These are phyloP conservation scores for Gymnocheta viridis DNA, from an alignment of 2,888 invertebrate species.

Conservation along the genomic window DNA sequence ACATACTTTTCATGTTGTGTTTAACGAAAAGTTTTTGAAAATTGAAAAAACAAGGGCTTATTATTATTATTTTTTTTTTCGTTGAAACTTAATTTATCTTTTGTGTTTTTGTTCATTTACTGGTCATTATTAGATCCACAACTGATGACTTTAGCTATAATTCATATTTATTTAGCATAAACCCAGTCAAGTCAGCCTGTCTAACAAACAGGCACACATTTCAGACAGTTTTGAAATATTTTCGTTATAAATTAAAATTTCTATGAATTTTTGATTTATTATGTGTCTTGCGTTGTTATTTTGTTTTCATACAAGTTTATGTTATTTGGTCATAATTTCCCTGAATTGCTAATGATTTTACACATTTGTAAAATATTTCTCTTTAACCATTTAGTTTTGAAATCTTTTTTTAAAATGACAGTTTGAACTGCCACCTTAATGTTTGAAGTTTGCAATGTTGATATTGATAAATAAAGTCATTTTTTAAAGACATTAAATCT, in stretches of 20 bases:
- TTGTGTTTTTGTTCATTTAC: neutral
- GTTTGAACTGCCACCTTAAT: neutral
- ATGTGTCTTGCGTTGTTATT: conserved; percentile 21
- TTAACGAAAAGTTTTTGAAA: neutral
- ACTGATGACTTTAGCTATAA: conserved; percentile 51
- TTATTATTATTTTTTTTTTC: neutral
- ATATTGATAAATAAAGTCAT: neutral
- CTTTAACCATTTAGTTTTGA: neutral
- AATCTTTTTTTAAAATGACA: conserved; percentile 11
- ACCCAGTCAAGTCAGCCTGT: conserved; percentile 5
- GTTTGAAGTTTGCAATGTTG: neutral
- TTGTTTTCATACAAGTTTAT: neutral
- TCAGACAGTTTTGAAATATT: conserved; percentile 16
- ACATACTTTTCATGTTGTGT: conserved; percentile 52
- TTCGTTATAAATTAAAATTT: conserved; percentile 33
- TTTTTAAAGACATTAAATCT: neutral
- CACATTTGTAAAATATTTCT: neutral
- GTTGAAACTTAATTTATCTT: conserved; percentile 21
- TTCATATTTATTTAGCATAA: conserved; percentile 47
- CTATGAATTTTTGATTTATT: conserved; percentile 59
- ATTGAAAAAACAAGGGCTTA: no score
- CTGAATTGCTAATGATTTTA: conserved; percentile 20
- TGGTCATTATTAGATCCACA: conserved; percentile 43
- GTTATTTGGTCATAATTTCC: conserved; percentile 23
- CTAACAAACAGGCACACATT: neutral